Base-by-base conservation (phyloP, 2,797 vertebrate genomes). In the Emys orbicularis region DNA sequence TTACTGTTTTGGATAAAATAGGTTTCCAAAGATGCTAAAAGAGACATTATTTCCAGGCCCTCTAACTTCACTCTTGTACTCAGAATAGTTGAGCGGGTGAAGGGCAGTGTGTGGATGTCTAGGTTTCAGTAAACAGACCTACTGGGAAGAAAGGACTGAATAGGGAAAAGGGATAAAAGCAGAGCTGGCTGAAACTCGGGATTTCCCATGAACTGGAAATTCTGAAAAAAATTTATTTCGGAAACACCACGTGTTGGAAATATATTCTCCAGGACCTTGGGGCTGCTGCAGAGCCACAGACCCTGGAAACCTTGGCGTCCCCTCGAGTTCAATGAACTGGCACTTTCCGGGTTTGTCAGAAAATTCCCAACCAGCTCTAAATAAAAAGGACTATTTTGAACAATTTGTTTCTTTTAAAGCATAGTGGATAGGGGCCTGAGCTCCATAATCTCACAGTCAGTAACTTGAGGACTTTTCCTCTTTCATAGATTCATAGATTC, bases 11-110 rank as follows among this genome's bases (percentile, higher is more conserved):
- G 85, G 54, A 54, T 57, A 92, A 81, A 44, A 44, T 41, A 2
- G 37, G 92, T 81, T 95, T 84, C 23, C 1, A 1, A 61, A 86
- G 84, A 85, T 96, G 53, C 77, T 89, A 87, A 88, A 85, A 72
- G 59, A 84, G 77, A 44, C 59, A 10, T 50, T 90, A 0, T 94
- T 93, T 95, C 74, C 88, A 93, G 49, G 87, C 44, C 12, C 27
- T 49, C 44, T 44, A 44, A 44, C 72, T 76, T 76, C 44, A 27
- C 25, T 27, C 37, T 76, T 47, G 41, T 76, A 47, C 7, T 93
- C 88, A 91, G 94, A 95, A 95, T 52, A 91, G 74, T 74, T 68
- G 82, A 88, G 74, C 86, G 79, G 77, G 92, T 81, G 31, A 68
- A 92, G 93, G 34, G 11, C 47, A 47, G 87, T 94, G 94, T 12